Evolutionary conservation across 2,113 vertebrate genomes (phyloP).

Genomic region (Eira barbara): DNA sequence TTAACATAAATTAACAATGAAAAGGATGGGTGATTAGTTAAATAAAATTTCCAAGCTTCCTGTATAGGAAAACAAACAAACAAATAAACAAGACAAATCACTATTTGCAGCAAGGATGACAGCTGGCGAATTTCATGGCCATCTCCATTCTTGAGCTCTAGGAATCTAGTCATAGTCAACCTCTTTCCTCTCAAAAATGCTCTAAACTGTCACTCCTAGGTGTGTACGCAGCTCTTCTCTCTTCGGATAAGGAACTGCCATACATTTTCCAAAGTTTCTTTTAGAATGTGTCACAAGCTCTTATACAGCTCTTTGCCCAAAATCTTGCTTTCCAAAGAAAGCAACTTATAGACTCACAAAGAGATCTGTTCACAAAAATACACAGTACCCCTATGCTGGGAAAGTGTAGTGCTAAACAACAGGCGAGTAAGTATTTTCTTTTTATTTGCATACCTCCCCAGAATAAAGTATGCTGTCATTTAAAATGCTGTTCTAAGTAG

Average conservation of each 20-base stretch:
- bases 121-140: neutral
- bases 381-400: neutral
- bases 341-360: neutral
- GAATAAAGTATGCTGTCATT: neutral
- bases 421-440: neutral
- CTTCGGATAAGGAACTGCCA: neutral
- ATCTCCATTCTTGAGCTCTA: neutral
- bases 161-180: neutral
- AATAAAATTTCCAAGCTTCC: neutral
- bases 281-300: accelerated
- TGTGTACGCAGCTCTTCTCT: neutral
- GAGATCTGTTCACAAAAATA: neutral
- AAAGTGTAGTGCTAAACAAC: neutral
- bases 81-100: neutral
- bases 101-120: neutral
- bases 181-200: neutral
- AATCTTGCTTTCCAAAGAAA: neutral
- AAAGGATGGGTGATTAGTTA: neutral
- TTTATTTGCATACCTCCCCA: neutral
- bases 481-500: neutral
- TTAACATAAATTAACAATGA: neutral
- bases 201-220: too few species aligned
- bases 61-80: neutral
- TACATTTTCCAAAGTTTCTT: neutral
- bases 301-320: neutral